phyloP scores from a whole-genome alignment of 2,888 invertebrate species.

The Creontiades dilutus region DNA sequence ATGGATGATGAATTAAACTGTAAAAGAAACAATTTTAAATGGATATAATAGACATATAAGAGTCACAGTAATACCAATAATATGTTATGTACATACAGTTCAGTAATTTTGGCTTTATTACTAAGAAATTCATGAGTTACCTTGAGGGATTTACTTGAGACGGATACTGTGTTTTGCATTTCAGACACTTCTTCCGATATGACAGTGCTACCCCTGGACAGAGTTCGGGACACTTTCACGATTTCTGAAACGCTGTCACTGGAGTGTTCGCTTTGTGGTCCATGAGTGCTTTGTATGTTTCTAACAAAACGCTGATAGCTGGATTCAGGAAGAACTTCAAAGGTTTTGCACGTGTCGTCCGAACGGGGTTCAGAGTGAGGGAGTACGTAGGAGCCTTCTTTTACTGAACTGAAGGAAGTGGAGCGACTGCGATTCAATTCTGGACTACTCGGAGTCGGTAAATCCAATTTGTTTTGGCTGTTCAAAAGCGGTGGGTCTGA shows the following conservation, averaged over 20 bases:
- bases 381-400: constrained; percentile 60
- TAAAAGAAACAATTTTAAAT: not conserved
- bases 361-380: constrained; percentile 26
- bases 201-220: constrained; percentile 67
- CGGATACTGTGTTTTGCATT: constrained; percentile 56
- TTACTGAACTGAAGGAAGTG: constrained; percentile 49
- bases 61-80: not conserved
- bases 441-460: not conserved
- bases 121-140: not conserved
- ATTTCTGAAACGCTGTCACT: constrained; percentile 69
- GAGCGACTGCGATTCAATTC: constrained; percentile 55
- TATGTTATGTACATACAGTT: not conserved
- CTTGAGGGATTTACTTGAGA: constrained; percentile 55
- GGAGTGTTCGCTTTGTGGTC: constrained; percentile 59
- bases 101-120: not conserved
- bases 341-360: not conserved
- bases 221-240: constrained; percentile 66
- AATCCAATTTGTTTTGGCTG: not conserved
- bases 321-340: not conserved
- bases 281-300: not conserved
- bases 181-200: constrained; percentile 66
- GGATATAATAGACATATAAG: not conserved
- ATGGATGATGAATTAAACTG: constrained; percentile 63
- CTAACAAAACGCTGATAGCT: constrained; percentile 38
- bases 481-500: not conserved